Conservation (phyloP, 1,140 invertebrate genomes). For the Dryas iulia region DNA sequence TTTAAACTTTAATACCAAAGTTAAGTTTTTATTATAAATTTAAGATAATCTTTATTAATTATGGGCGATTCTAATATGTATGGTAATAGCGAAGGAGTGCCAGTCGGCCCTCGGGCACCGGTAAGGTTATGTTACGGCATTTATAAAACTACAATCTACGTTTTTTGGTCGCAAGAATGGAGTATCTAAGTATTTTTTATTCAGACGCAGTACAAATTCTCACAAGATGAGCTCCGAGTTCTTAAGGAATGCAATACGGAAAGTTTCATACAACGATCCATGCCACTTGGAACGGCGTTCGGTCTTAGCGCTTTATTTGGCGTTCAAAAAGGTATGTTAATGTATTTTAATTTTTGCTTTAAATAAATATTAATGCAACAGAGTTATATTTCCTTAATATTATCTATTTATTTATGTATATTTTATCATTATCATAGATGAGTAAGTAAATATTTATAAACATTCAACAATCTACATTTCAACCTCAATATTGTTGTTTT, state of each 20-base stretch:
- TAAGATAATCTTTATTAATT: neutral
- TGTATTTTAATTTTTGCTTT: neutral
- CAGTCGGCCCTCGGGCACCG: conserved; percentile 30
- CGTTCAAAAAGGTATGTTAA: conserved; percentile 81
- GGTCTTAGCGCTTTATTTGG: conserved; percentile 82
- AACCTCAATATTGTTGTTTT: neutral
- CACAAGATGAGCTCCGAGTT: conserved; percentile 83
- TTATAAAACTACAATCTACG: conserved; percentile 4
- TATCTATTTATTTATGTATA: no score
- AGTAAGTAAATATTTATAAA: neutral
- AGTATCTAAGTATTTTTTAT: conserved; percentile 31
- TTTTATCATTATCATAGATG: no score
- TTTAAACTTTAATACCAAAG: neutral
- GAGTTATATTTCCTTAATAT: no score
- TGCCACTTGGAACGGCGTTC: conserved; percentile 83
- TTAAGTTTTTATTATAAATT: neutral
- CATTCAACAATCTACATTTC: neutral
- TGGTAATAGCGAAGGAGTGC: conserved; percentile 41
- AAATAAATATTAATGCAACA: no score
- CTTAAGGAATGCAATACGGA: conserved; percentile 86
- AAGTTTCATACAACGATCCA: conserved; percentile 85
- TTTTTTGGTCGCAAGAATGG: neutral
- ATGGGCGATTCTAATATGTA: conserved; percentile 50
- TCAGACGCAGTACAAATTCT: conserved; percentile 82
- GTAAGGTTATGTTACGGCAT: conserved; percentile 46